Evolutionary conservation across 2,113 vertebrate species (phyloP).

Genomic region (Casuarius casuarius): DNA sequence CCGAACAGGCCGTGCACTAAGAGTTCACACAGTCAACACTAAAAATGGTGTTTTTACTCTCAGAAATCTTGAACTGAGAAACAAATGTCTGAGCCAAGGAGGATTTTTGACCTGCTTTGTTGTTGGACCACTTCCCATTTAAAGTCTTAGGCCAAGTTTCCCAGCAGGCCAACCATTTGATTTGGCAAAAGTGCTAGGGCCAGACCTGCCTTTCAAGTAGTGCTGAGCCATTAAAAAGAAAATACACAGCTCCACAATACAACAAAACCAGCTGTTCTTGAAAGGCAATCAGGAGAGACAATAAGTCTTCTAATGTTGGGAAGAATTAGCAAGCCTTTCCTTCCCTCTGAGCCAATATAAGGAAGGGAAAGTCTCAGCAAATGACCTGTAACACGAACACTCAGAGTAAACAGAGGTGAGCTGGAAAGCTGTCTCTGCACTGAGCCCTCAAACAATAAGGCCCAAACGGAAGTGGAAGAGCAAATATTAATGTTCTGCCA

Average conservation of each 20-base stretch:
- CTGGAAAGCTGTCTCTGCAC: not conserved
- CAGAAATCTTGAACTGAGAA: not conserved
- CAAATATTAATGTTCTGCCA: slow-evolving; percentile 58
- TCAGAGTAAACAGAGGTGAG: slow-evolving; percentile 49
- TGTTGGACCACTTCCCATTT: slow-evolving; percentile 8
- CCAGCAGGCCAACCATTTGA: not conserved
- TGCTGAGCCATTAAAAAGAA: not conserved
- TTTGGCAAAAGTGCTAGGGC: not conserved
- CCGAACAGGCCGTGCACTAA: fast-evolving
- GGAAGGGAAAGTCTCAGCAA: slow-evolving; percentile 45
- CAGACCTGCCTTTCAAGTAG: slow-evolving; percentile 17
- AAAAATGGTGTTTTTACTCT: not conserved
- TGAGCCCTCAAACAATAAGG: slow-evolving; percentile 23
- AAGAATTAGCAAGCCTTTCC: slow-evolving; percentile 22
- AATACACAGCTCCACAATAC: not conserved
- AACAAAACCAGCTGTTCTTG: not conserved
- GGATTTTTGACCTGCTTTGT: slow-evolving; percentile 8
- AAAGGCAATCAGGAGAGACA: not conserved
- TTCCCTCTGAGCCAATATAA: not conserved
- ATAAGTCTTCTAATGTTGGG: slow-evolving; percentile 15
- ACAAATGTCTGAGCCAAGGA: not conserved
- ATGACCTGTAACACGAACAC: fast-evolving
- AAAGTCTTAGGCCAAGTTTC: not conserved
- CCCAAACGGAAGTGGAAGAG: slow-evolving; percentile 45
- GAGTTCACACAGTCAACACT: not conserved